Percentiles rank a stretch among this genome's conserved stretches.
phyloP scores from a whole-genome alignment of 2,113 vertebrate species.

The Etheostoma cragini region DNA sequence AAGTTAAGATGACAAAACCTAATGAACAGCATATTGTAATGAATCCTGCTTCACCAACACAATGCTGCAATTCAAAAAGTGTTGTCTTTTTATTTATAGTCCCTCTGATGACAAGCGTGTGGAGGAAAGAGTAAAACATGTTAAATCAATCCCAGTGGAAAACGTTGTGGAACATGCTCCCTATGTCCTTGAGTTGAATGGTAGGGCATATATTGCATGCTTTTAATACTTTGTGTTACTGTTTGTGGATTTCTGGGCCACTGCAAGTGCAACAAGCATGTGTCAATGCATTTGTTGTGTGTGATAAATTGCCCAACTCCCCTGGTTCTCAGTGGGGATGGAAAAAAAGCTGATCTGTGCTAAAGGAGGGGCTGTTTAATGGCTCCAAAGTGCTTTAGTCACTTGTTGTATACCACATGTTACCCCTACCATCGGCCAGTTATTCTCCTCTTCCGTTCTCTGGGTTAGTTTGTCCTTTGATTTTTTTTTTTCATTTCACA shows the following conservation, averaged over 20 bases:
- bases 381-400: slow-evolving; percentile 49
- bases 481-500: slow-evolving; percentile 52
- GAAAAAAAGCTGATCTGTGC: slow-evolving; percentile 13
- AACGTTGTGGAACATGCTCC: not conserved
- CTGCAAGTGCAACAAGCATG: not conserved
- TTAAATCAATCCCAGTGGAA: slow-evolving; percentile 22
- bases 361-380: slow-evolving; percentile 25
- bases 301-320: slow-evolving; percentile 52
- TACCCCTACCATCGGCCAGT: not conserved
- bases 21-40: not conserved
- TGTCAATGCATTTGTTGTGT: slow-evolving; percentile 42
- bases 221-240: slow-evolving; percentile 23
- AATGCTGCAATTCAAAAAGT: not conserved
- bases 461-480: slow-evolving; percentile 28
- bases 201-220: not conserved
- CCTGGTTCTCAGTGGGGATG: slow-evolving; percentile 32
- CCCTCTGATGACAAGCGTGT: not conserved
- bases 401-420: slow-evolving; percentile 23
- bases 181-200: slow-evolving; percentile 10
- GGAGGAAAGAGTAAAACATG: not conserved
- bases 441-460: not conserved
- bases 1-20: slow-evolving; percentile 47
- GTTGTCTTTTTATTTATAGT: slow-evolving; percentile 27
- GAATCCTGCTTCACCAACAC: slow-evolving; percentile 24
- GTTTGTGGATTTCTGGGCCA: slow-evolving; percentile 56